Evolutionary conservation across 2,888 invertebrate genomes (phyloP).

Genomic region (Empis livida): DNA sequence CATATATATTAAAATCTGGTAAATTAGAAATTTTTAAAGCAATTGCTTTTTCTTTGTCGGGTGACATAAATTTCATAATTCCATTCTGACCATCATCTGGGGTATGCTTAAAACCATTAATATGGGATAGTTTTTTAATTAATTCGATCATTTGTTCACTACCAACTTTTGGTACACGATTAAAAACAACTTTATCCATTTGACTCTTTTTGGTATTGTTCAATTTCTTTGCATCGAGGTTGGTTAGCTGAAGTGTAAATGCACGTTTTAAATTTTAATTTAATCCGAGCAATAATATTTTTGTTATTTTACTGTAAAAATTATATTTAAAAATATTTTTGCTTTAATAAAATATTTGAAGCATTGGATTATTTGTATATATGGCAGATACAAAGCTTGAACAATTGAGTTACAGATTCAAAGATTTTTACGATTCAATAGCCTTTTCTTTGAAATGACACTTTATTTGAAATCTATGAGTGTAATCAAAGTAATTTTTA

Average conservation of each 20-base stretch:
- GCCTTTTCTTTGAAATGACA: too few species aligned
- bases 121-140: constrained; percentile 46
- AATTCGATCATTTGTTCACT: constrained; percentile 77
- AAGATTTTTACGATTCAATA: too few species aligned
- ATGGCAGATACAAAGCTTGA: too few species aligned
- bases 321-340: too few species aligned
- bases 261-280: too few species aligned
- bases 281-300: too few species aligned
- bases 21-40: background rate
- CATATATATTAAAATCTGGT: constrained; percentile 42
- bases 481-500: too few species aligned
- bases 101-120: constrained; percentile 42
- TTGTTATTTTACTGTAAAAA: too few species aligned
- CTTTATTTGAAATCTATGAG: too few species aligned
- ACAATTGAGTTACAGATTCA: too few species aligned
- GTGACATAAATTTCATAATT: background rate
- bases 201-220: constrained; percentile 64
- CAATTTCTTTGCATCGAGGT: constrained; percentile 50
- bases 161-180: constrained; percentile 42
- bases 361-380: too few species aligned
- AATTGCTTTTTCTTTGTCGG: background rate
- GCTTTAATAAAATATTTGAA: too few species aligned
- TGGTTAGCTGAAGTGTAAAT: constrained; percentile 31
- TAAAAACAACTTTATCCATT: constrained; percentile 50
- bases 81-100: background rate